Percentiles rank a stretch among this genome's conserved stretches.
Conservation (phyloP, 2,888 invertebrate species). For the Elmis aenea region DNA sequence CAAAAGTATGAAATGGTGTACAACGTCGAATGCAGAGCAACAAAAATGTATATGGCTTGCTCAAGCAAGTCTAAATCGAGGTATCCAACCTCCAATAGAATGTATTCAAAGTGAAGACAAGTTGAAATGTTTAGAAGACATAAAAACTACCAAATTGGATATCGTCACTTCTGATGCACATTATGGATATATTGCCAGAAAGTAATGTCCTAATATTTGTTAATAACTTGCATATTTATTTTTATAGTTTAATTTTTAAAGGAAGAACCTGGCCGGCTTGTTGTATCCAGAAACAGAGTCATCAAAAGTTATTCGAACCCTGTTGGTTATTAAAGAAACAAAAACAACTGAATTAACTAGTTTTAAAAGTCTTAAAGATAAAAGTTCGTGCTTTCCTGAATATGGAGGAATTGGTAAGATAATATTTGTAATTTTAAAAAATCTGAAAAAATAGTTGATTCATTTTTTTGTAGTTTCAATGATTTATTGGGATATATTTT, state of each 20-base stretch:
- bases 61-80: conserved; percentile 52
- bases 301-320: conserved; percentile 48
- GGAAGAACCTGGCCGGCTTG: conserved; percentile 53
- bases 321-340: conserved; percentile 45
- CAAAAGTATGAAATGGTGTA: conserved; percentile 56
- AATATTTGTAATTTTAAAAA: neutral
- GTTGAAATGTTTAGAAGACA: conserved; percentile 53
- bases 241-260: conserved; percentile 33
- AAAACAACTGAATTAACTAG: conserved; percentile 36
- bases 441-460: neutral
- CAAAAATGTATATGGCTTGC: conserved; percentile 59
- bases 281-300: conserved; percentile 56
- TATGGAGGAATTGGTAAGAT: conserved; percentile 59
- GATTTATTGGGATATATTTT: no score
- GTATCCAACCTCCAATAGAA: conserved; percentile 55
- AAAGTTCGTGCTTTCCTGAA: conserved; percentile 61
- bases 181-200: conserved; percentile 58
- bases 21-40: conserved; percentile 50
- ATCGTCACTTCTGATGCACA: conserved; percentile 59
- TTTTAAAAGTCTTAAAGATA: conserved; percentile 53
- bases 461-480: neutral
- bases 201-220: conserved; percentile 47
- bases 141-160: conserved; percentile 51
- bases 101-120: conserved; percentile 48
- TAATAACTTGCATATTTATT: conserved; percentile 5